phyloP scores from a whole-genome alignment of 2,888 invertebrate genomes.

The Lasioglossum villosulum region DNA sequence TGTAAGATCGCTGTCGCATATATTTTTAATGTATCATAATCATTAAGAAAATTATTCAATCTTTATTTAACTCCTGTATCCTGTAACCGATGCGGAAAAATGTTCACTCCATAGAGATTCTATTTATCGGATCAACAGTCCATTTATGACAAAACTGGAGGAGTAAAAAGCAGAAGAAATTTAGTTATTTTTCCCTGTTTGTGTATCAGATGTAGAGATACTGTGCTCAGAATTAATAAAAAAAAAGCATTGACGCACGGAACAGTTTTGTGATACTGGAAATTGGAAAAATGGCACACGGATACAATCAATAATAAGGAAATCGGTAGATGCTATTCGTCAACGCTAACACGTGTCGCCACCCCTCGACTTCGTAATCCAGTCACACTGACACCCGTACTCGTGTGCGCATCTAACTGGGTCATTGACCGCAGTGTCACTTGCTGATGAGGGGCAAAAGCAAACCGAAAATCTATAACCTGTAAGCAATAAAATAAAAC shows the following conservation, averaged over 20 bases:
- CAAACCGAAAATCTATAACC: neutral
- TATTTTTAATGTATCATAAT: no score
- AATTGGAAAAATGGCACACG: neutral
- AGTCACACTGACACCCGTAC: neutral
- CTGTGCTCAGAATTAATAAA: neutral
- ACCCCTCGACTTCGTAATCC: constrained; percentile 2
- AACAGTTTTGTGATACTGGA: neutral
- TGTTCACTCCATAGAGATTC: no score
- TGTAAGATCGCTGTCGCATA: no score
- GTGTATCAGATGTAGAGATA: neutral
- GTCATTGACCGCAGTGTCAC: neutral
- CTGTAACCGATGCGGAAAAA: no score
- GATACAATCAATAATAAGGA: neutral
- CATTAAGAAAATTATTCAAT: no score
- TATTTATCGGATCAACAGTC: no score
- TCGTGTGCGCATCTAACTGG: neutral
- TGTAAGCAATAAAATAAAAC: neutral
- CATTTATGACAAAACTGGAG: no score
- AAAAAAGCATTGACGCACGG: neutral
- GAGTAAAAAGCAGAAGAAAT: no score
- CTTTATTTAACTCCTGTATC: no score
- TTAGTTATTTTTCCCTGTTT: neutral
- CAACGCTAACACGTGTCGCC: constrained; percentile 3
- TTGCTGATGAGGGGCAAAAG: neutral
- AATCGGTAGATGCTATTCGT: neutral